These are phyloP conservation scores for Salvelinus namaycush DNA, from an alignment of 2,113 vertebrate genomes.

Conservation along the genomic window DNA sequence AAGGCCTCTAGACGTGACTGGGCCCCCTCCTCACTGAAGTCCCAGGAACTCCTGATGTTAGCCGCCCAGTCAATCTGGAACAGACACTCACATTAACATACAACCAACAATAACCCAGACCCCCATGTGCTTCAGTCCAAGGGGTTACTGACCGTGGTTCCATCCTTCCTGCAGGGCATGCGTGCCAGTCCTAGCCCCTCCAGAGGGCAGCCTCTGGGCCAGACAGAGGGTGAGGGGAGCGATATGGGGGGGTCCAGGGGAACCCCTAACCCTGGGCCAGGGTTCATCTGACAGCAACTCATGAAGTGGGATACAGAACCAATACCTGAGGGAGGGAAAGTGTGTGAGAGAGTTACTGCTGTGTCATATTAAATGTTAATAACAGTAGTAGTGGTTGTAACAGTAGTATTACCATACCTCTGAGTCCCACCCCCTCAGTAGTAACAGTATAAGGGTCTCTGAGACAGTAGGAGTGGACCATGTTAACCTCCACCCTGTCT, in stretches of 20 bases:
- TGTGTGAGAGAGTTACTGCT: neutral
- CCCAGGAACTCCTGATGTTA: conserved; percentile 71
- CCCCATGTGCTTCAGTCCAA: neutral
- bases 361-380: neutral
- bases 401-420: conserved; percentile 57
- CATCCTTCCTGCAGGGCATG: conserved; percentile 75
- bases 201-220: conserved; percentile 61
- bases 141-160: conserved; percentile 60
- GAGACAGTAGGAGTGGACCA: conserved; percentile 73
- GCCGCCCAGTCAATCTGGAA: conserved; percentile 73
- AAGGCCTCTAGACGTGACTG: conserved; percentile 61
- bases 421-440: conserved; percentile 70
- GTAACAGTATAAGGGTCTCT: conserved; percentile 71
- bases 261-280: conserved; percentile 44
- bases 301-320: conserved; percentile 76
- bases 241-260: conserved; percentile 61
- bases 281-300: conserved; percentile 71
- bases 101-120: neutral
- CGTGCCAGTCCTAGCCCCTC: conserved; percentile 60
- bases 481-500: conserved; percentile 56
- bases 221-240: conserved; percentile 60
- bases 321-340: conserved; percentile 58
- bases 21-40: conserved; percentile 74
- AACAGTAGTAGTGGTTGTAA: neutral
- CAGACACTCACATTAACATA: neutral